Conservation (phyloP, 2,113 vertebrate genomes). For the Albula goreensis region DNA sequence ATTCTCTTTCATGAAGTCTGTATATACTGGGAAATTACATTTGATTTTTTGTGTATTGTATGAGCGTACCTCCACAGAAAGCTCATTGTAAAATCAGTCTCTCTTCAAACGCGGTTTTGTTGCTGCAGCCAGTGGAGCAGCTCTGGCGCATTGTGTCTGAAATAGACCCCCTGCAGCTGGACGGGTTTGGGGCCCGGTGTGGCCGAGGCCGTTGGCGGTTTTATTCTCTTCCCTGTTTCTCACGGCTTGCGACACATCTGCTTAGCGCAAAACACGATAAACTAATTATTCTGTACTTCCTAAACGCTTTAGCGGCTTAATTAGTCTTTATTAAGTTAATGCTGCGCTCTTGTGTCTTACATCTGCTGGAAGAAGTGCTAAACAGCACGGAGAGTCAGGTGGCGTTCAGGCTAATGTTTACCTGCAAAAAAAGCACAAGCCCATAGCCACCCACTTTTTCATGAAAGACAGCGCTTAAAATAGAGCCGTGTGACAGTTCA, state of each 20-base stretch:
- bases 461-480: not conserved
- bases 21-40: not conserved
- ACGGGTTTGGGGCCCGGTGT: no score
- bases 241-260: not conserved
- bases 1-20: not conserved
- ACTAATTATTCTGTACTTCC: not conserved
- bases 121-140: not conserved
- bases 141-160: not conserved
- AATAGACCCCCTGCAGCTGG: not conserved
- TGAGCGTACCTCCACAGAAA: not conserved
- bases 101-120: not conserved
- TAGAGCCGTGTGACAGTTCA: not conserved
- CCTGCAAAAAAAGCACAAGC: not conserved
- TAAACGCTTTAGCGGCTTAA: not conserved
- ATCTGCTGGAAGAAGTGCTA: not conserved
- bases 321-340: constrained; percentile 4
- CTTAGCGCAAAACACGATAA: constrained; percentile 8
- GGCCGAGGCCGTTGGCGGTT: not conserved
- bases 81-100: not conserved
- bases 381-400: not conserved
- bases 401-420: not conserved
- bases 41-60: not conserved
- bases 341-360: not conserved
- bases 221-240: not conserved
- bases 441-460: not conserved